A percentile compares a stretch with the other conserved stretches of the same genome.
Evolutionary conservation across 2,888 invertebrate genomes (phyloP).

Genomic region (Drosophila nr. fundita): DNA sequence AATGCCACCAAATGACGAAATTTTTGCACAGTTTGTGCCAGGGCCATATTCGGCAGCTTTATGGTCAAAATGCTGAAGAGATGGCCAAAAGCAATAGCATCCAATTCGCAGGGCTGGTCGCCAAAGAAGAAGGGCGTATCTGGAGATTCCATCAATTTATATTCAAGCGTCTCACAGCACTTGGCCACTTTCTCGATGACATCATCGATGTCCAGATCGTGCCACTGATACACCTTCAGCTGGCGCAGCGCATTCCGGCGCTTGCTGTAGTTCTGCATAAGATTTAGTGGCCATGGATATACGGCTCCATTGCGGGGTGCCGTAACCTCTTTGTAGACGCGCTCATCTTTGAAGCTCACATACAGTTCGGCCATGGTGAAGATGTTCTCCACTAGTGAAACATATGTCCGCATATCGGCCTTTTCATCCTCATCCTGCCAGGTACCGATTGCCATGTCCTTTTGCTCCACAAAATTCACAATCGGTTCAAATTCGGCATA

Average conservation of each 20-base stretch:
- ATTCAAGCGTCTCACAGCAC: constrained; percentile 94
- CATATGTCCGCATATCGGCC: constrained; percentile 97
- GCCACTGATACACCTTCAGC: constrained; percentile 93
- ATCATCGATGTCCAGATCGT: constrained; percentile 91
- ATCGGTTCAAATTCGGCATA: constrained; percentile 96
- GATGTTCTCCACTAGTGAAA: constrained; percentile 94
- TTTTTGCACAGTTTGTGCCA: constrained; percentile 92
- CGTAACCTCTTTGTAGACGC: constrained; percentile 93
- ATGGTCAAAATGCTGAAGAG: constrained; percentile 97
- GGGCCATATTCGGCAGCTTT: constrained; percentile 91
- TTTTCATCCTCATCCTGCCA: constrained; percentile 90
- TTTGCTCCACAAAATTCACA: constrained; percentile 94
- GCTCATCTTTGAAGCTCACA: constrained; percentile 93
- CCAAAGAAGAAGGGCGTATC: constrained; percentile 91
- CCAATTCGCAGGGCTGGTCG: constrained; percentile 95
- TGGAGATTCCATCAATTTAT: constrained; percentile 90
- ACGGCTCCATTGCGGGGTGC: constrained; percentile 94
- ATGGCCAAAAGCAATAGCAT: constrained; percentile 98
- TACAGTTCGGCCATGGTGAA: constrained; percentile 95
- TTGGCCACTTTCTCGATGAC: constrained; percentile 90
- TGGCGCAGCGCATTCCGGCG: constrained; percentile 89
- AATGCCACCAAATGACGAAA: constrained; percentile 92
- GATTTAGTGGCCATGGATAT: constrained; percentile 96
- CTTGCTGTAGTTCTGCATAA: constrained; percentile 92
- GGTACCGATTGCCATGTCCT: constrained; percentile 91